These are phyloP conservation scores for Crotophaga sulcirostris DNA, from an alignment of 2,113 vertebrate species.

Conservation along the genomic window DNA sequence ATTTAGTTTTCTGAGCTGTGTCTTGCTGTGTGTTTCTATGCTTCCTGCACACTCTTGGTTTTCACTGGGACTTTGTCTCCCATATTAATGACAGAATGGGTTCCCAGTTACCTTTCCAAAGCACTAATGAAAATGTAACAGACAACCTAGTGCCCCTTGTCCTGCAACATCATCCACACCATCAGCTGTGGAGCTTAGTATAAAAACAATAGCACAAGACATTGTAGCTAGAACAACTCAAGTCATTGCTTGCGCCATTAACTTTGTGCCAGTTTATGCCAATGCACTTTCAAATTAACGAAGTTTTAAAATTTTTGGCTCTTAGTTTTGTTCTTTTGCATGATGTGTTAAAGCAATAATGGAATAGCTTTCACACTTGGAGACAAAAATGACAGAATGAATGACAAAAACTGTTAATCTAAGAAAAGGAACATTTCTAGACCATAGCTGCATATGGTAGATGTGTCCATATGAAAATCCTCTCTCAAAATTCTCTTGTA, in stretches of 20 bases:
- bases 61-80: not conserved
- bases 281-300: not conserved
- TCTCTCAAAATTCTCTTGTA: not conserved
- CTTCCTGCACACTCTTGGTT: not conserved
- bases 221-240: not conserved
- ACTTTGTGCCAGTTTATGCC: not conserved
- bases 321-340: not conserved
- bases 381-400: not conserved
- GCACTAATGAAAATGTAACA: not conserved
- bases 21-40: rapidly evolving
- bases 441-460: not conserved
- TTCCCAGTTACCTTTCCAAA: not conserved
- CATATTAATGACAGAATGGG: not conserved
- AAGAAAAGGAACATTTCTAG: not conserved
- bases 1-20: not conserved
- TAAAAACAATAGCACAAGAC: not conserved
- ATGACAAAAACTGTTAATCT: not conserved
- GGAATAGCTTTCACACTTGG: not conserved
- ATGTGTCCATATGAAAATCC: not conserved
- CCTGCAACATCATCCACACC: not conserved
- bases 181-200: not conserved
- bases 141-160: not conserved
- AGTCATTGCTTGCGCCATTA: not conserved
- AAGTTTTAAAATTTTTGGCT: not conserved
- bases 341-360: not conserved